These are phyloP conservation scores for Tiliacea citrago DNA, from an alignment of 2,888 invertebrate genomes.

Conservation along the genomic window DNA sequence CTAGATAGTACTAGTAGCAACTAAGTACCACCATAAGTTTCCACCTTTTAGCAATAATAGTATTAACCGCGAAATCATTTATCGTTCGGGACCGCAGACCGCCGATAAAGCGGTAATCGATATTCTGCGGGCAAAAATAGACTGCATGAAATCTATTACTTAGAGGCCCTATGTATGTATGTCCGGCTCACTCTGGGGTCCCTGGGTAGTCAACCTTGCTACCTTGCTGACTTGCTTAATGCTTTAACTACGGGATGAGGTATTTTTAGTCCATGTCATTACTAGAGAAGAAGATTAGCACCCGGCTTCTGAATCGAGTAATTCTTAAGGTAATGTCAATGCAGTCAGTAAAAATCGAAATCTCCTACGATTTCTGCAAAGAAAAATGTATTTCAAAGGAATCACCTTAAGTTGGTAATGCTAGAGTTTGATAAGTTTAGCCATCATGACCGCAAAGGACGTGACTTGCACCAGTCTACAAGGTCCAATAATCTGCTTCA, in stretches of 20 bases:
- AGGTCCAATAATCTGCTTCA: constrained; percentile 88
- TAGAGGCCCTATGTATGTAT: not conserved
- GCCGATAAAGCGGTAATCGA: constrained; percentile 24
- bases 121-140: constrained; percentile 39
- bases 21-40: not conserved
- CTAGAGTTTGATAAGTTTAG: no score
- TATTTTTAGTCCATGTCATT: not conserved
- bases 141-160: constrained; percentile 21
- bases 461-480: constrained; percentile 94
- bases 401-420: no score
- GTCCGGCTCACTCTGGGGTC: no score
- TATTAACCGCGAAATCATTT: constrained; percentile 18
- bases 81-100: constrained; percentile 16
- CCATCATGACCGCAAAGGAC: constrained; percentile 94
- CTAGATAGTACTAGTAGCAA: not conserved
- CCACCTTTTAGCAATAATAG: constrained; percentile 9
- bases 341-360: no score
- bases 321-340: no score
- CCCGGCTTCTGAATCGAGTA: no score
- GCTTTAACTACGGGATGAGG: not conserved
- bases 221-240: not conserved
- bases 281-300: not conserved
- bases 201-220: not conserved
- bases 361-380: no score
- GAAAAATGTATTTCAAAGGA: no score